Conservation (phyloP, 2,113 vertebrate species). For the Anoura caudifer region DNA sequence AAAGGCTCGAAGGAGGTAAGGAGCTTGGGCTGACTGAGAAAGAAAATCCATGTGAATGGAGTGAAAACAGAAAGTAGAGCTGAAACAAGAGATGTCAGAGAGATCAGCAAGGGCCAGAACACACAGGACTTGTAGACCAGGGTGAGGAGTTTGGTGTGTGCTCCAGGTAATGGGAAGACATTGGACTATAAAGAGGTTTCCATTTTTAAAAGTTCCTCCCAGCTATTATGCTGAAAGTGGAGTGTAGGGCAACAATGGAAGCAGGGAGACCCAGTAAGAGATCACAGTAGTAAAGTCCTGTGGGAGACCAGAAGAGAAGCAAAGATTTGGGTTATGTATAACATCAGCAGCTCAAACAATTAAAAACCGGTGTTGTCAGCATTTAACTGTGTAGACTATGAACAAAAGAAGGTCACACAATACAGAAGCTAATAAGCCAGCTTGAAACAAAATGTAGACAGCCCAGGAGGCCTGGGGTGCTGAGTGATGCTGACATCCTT, state of each 20-base stretch:
- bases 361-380: neutral
- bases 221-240: neutral
- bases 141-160: neutral
- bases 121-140: neutral
- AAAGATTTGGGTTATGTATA: neutral
- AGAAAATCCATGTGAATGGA: neutral
- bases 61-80: neutral
- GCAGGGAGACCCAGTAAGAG: neutral
- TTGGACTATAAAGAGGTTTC: neutral
- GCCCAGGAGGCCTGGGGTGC: neutral
- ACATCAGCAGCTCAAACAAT: neutral
- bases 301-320: neutral
- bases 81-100: neutral
- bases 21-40: neutral
- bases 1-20: neutral
- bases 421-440: neutral
- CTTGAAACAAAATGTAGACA: neutral
- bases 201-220: neutral
- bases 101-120: neutral
- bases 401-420: neutral
- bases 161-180: neutral
- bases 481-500: too few relatives aligned
- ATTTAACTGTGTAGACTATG: neutral
- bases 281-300: neutral
- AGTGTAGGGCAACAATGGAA: neutral